Conservation (phyloP, 2,113 vertebrate genomes). For the Nothobranchius furzeri region DNA sequence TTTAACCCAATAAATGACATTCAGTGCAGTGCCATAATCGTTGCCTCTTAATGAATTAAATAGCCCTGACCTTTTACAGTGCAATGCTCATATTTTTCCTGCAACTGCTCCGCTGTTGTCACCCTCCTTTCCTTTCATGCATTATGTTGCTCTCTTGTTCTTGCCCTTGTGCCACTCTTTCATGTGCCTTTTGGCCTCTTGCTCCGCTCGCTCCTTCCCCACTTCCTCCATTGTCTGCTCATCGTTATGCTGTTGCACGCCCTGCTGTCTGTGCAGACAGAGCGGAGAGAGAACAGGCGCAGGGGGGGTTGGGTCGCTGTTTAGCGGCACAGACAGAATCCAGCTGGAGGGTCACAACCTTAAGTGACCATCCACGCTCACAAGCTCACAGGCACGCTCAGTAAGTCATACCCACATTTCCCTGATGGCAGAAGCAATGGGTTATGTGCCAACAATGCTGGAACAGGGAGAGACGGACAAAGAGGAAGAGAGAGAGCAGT, state of each 20-base stretch:
- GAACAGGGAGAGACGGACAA: slow-evolving; percentile 21
- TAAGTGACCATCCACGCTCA: slow-evolving; percentile 56
- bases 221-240: slow-evolving; percentile 39
- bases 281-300: slow-evolving; percentile 38
- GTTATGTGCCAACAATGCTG: slow-evolving; percentile 51
- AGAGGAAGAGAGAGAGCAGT: slow-evolving; percentile 13
- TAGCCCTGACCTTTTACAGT: slow-evolving; percentile 73
- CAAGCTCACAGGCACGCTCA: slow-evolving; percentile 31
- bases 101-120: slow-evolving; percentile 52
- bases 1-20: slow-evolving; percentile 75
- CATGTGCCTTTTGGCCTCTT: slow-evolving; percentile 34
- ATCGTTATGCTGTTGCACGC: slow-evolving; percentile 72
- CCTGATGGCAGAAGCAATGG: slow-evolving; percentile 65
- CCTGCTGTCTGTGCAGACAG: slow-evolving; percentile 60
- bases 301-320: slow-evolving; percentile 41
- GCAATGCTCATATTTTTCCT: slow-evolving; percentile 62
- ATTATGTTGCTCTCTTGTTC: slow-evolving; percentile 40
- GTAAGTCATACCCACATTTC: slow-evolving; percentile 59
- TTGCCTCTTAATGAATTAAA: slow-evolving; percentile 75
- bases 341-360: slow-evolving; percentile 68
- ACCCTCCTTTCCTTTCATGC: slow-evolving; percentile 49
- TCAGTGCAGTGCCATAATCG: slow-evolving; percentile 66
- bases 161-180: slow-evolving; percentile 30
- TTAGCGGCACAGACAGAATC: slow-evolving; percentile 68
- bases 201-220: neutral